phyloP scores from a whole-genome alignment of 2,797 vertebrate species.

The Microctenopoma steveboyesi region DNA sequence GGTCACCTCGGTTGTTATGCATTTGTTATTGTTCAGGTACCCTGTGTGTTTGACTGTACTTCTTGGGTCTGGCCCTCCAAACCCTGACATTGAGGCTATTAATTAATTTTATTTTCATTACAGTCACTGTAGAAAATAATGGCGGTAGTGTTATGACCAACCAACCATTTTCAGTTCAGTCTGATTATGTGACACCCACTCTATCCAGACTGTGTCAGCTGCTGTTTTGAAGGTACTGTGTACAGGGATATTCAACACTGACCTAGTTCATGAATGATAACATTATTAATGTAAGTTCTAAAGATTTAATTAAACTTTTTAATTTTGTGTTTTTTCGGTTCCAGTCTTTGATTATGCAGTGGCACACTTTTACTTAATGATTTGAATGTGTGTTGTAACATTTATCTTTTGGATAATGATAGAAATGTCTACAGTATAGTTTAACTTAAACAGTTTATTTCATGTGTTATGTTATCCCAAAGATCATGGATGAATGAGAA shows the following conservation, averaged over 20 bases:
- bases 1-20: too few species aligned
- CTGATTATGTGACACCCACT: slow-evolving; percentile 16
- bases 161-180: neutral
- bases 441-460: too few species aligned
- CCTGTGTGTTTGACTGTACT: too few species aligned
- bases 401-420: neutral
- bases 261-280: slow-evolving; percentile 5
- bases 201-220: slow-evolving; percentile 15
- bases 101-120: neutral
- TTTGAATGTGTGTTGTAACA: neutral
- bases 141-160: neutral
- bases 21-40: too few species aligned
- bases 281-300: neutral
- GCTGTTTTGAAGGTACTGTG: neutral
- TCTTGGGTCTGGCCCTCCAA: too few species aligned
- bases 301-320: neutral
- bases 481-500: too few species aligned
- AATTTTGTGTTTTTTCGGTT: neutral
- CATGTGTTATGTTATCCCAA: too few species aligned
- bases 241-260: slow-evolving; percentile 15
- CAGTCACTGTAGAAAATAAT: neutral
- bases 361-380: neutral
- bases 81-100: neutral
- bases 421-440: too few species aligned
- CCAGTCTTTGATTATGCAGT: neutral